Percentiles rank a stretch among this genome's conserved stretches.
phyloP scores from a whole-genome alignment of 1,140 invertebrate genomes.

The Colletes latitarsis region DNA sequence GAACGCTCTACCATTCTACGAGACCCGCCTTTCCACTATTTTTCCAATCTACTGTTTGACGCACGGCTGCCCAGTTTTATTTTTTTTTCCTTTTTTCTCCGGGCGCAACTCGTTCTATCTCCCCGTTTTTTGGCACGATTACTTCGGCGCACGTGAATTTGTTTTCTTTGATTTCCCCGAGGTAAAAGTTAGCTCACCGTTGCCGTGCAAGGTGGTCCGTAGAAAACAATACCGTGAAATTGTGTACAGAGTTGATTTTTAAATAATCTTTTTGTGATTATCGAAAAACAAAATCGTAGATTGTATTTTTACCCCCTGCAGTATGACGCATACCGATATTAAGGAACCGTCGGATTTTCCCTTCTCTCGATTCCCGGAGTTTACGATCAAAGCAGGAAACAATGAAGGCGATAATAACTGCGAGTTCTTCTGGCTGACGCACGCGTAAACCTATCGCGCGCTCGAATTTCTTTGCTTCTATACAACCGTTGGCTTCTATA shows the following conservation, averaged over 20 bases:
- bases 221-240: too few species aligned
- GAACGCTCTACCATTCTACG: neutral
- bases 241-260: too few species aligned
- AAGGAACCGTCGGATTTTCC: neutral
- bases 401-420: neutral
- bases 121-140: neutral
- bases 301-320: too few species aligned
- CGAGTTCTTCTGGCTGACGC: neutral
- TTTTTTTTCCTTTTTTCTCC: neutral
- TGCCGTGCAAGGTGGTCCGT: too few species aligned
- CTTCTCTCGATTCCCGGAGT: neutral
- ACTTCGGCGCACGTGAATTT: neutral
- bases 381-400: neutral
- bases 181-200: neutral
- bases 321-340: too few species aligned
- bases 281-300: too few species aligned
- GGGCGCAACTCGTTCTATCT: neutral
- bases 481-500: neutral
- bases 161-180: neutral
- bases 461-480: conserved; percentile 5
- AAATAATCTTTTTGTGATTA: too few species aligned
- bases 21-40: too few species aligned
- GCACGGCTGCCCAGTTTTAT: neutral
- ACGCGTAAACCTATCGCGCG: conserved; percentile 6
- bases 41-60: neutral